Evolutionary conservation across 2,797 vertebrate genomes (phyloP), one percentile per base, ranked within the genome.

Genomic region (Poecilia gillii): DNA sequence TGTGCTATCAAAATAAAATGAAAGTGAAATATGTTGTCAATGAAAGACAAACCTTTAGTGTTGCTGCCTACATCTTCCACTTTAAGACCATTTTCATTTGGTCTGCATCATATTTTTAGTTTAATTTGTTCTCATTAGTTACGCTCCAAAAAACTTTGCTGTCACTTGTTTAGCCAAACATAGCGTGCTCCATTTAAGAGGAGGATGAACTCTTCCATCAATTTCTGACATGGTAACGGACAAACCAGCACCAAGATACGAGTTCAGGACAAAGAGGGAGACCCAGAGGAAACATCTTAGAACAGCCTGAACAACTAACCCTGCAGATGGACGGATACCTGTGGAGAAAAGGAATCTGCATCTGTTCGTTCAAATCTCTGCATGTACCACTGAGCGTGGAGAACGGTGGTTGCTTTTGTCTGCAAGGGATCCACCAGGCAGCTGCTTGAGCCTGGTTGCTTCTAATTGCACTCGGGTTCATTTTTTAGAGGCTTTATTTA

Each of bases 221-320:
- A 87, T 88, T 74, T 77, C 75, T 80, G 84, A 84, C 74, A 70
- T 6, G 39, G 20, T 39, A 72, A 20, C 25, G 73, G 82, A 73
- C 80, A 76, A 79, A 74, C 57, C 81, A 74, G 66, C 47, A 78
- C 79, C 83, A 74, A 71, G 53, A 78, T 76, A 75, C 72, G 46
- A 57, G 36, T 45, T 68, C 46, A 14, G 84, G 80, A 81, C 73
- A 76, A 76, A 62, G 13, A 12, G 7, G 14, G 59, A 39, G 62
- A 41, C 53, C 74, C 80, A 1, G 66, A 83, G 84, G 77, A 73
- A 31, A 23, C 81, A 81, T 87, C 85, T 78, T 84, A 85, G 79
- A 85, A 80, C 87, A 75, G 82, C 76, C 83, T 78, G 81, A 78
- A 33, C 73, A 78, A 47, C 47, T 89, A 88, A 91, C 85, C 86